Percentiles rank a stretch among this genome's conserved stretches.
phyloP scores from a whole-genome alignment of 1,140 invertebrate species.

The Ceratitis capitata region DNA sequence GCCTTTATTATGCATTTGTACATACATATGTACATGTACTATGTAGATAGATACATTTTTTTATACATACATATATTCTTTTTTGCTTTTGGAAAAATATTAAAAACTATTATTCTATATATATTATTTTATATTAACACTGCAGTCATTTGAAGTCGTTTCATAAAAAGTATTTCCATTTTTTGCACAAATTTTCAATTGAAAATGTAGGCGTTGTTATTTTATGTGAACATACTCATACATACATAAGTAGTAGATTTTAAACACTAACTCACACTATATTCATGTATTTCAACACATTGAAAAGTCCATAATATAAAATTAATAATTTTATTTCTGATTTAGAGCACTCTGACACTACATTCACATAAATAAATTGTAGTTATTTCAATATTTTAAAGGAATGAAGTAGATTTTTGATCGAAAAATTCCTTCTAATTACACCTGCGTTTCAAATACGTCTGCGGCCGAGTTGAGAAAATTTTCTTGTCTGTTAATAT shows the following conservation, averaged over 20 bases:
- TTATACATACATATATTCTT: not conserved
- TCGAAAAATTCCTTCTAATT: too few species aligned
- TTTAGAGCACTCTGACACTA: too few species aligned
- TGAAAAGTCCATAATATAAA: too few species aligned
- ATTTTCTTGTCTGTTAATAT: constrained; percentile 14
- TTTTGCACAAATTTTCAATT: not conserved
- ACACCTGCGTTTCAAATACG: constrained; percentile 42
- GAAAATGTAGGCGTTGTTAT: not conserved
- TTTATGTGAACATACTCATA: not conserved
- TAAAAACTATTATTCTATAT: not conserved
- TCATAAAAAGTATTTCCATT: too few species aligned
- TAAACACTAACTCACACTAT: not conserved
- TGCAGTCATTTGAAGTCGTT: too few species aligned
- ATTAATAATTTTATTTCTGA: too few species aligned
- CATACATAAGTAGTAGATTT: not conserved
- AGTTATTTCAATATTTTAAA: too few species aligned
- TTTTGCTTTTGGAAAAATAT: not conserved
- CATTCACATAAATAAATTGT: too few species aligned
- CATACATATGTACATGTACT: not conserved
- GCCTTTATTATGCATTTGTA: not conserved
- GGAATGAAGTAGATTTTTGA: too few species aligned
- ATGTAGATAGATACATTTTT: not conserved
- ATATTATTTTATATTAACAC: not conserved
- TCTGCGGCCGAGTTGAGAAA: constrained; percentile 36
- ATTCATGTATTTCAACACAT: not conserved